Evolutionary conservation across 2,797 vertebrate species (phyloP), one percentile per base, ranked within the genome.

Genomic region (Vireo griseus): DNA sequence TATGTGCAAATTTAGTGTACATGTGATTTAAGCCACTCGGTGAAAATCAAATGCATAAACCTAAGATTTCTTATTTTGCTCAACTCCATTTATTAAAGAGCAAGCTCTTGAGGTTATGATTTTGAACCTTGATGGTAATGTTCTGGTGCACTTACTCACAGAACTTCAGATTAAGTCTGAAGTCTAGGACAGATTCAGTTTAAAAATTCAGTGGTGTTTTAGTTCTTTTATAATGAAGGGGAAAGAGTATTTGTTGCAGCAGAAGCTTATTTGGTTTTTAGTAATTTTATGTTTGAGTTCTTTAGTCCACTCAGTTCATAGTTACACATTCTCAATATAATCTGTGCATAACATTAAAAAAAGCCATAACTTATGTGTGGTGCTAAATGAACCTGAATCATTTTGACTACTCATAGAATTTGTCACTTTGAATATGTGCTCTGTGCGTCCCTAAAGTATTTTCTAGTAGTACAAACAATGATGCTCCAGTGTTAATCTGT

Each of bases 101-200:
- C 31, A 48, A 42, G 25, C n/a, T 91, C 31, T n/a, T 88, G 37
- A 69, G 50, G 21, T 54, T 44, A 5, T 21, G 13, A n/a, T 76
- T 29, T 76, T 62, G 40, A 82, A 16, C 39, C 51, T 37, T 79
- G 45, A 22, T 2, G 1, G 6, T 44, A 79, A 7, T 0, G 0
- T 59, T 84, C 28, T 72, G 10, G 25, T 74, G 78, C 45, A 48
- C 33, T 48, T 45, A 40, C 40, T 54, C 47, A 8, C 0, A 61
- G 25, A 47, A 25, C 48, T 86, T 66, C 39, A 58, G n/a, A 16
- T 39, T 58, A 39, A 44, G 22, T 62, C 28, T 52, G 16, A 76
- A 52, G 13, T 52, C 42, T 50, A 44, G 37, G 48, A 48, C 33
- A 61, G 8, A 17, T 15, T 74, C 55, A 44, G 10, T 67, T 72